A percentile compares a stretch with the other conserved stretches of the same genome.
Conservation (phyloP, 2,888 invertebrate genomes). For the Allophyes oxyacanthae region DNA sequence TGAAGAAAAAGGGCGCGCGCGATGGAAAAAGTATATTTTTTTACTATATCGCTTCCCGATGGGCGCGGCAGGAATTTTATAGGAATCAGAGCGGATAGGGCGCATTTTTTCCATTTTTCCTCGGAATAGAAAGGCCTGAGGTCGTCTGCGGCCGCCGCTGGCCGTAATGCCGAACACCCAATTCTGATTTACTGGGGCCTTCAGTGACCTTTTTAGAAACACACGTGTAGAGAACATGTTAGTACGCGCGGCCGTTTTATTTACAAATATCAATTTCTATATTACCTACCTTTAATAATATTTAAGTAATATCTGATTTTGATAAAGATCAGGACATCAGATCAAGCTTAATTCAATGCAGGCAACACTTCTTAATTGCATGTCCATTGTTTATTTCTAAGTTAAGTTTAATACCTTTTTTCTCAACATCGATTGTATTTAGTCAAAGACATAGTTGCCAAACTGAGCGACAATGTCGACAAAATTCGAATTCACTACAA, state of each 20-base stretch:
- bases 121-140: constrained; percentile 42
- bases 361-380: no score
- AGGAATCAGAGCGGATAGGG: constrained; percentile 41
- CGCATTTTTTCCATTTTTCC: constrained; percentile 44
- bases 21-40: constrained; percentile 24
- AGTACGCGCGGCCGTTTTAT: neutral
- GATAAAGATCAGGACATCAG: no score
- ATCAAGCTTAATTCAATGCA: no score
- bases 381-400: no score
- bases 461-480: neutral
- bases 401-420: no score
- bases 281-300: no score
- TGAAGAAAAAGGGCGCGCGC: constrained; percentile 18
- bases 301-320: no score
- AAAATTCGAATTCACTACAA: no score
- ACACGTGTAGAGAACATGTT: neutral
- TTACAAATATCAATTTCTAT: neutral
- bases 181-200: constrained; percentile 50
- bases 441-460: neutral
- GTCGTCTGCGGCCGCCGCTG: constrained; percentile 43
- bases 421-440: no score
- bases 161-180: constrained; percentile 39
- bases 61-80: constrained; percentile 44
- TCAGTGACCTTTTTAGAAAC: constrained; percentile 38
- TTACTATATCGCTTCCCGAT: constrained; percentile 31